These are phyloP conservation scores for Heteronetta atricapilla DNA, from an alignment of 2,113 vertebrate species.

Conservation along the genomic window DNA sequence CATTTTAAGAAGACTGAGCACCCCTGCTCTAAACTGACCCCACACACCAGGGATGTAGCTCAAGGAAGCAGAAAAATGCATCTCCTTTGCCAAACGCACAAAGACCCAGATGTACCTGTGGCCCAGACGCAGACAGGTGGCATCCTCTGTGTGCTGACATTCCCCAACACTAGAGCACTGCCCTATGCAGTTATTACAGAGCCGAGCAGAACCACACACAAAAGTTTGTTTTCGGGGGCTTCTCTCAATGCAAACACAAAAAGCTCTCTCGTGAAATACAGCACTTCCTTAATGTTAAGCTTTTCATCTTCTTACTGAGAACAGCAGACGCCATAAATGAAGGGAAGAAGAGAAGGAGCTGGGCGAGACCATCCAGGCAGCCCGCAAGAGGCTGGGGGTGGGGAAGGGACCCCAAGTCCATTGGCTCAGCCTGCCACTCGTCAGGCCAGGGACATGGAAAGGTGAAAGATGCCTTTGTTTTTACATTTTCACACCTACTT, in stretches of 20 bases:
- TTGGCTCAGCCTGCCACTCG: not conserved
- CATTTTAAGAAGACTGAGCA: not conserved
- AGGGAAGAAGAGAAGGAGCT: not conserved
- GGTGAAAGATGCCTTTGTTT: not conserved
- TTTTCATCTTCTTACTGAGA: not conserved
- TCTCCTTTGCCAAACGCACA: not conserved
- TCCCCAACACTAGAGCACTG: not conserved
- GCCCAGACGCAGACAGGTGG: not conserved
- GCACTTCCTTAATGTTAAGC: not conserved
- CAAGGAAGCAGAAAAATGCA: not conserved
- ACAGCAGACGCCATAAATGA: not conserved
- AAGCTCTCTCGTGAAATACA: not conserved
- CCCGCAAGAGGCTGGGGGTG: not conserved
- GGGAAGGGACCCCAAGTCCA: not conserved
- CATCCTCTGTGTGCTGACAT: not conserved
- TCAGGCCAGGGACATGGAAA: not conserved
- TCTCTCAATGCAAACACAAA: not conserved
- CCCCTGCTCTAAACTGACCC: not conserved
- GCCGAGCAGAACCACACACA: not conserved
- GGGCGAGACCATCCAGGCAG: not conserved
- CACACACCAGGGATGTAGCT: not conserved
- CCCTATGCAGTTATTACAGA: not conserved
- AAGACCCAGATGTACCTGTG: not conserved
- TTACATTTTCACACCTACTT: not conserved
- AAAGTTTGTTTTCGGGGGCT: not conserved